phyloP scores from a whole-genome alignment of 2,113 vertebrate genomes.

The Scortum barcoo region DNA sequence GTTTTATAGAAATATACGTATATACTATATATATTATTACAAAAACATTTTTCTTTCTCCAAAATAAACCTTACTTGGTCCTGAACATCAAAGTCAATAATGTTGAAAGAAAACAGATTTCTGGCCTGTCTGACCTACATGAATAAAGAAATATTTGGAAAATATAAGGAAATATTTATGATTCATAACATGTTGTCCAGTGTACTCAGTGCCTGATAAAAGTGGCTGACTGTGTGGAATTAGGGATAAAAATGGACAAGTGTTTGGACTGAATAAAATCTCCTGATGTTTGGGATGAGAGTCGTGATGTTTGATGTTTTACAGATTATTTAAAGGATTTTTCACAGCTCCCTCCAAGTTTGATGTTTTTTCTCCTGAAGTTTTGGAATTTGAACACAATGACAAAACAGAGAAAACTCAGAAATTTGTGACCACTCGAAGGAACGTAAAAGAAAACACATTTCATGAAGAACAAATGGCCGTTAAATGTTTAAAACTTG shows the following conservation, averaged over 20 bases:
- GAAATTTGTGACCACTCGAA: not conserved
- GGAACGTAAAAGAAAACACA: not conserved
- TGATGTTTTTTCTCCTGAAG: not conserved
- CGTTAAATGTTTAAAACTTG: not conserved
- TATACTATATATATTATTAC: not conserved
- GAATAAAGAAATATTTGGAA: not conserved
- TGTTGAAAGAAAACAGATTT: not conserved
- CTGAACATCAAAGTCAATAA: not conserved
- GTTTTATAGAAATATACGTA: not conserved
- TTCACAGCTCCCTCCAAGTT: too few species aligned
- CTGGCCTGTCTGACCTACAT: not conserved
- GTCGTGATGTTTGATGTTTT: too few species aligned
- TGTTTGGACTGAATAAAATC: too few species aligned
- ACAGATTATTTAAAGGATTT: too few species aligned
- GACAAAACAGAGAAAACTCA: not conserved
- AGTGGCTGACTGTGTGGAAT: not conserved
- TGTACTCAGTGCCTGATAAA: not conserved
- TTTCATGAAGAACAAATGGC: not conserved
- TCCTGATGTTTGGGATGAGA: too few species aligned
- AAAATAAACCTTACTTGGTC: slow-evolving; percentile 5
- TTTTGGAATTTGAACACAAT: not conserved
- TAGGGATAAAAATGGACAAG: not conserved
- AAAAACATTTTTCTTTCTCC: not conserved
- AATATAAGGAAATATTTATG: not conserved
- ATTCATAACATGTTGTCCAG: not conserved